These are phyloP conservation scores for Aleiodes testaceus DNA, from an alignment of 2,888 invertebrate species.

Conservation along the genomic window DNA sequence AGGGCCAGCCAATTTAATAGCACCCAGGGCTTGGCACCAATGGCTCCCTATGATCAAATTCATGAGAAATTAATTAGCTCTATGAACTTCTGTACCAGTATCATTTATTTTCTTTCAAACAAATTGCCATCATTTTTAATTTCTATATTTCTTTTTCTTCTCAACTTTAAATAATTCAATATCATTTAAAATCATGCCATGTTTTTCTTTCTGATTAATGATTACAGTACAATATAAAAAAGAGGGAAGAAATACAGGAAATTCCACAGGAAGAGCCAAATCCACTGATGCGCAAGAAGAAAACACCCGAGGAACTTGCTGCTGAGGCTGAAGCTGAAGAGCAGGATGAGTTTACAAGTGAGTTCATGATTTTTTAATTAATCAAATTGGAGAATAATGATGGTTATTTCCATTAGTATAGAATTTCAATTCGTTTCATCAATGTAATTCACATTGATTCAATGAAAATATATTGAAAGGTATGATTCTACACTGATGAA, in stretches of 20 bases:
- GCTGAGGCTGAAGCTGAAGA: conserved; percentile 96
- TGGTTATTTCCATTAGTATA: conserved; percentile 1
- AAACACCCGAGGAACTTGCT: conserved; percentile 97
- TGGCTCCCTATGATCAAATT: conserved; percentile 20
- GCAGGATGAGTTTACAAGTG: conserved; percentile 97
- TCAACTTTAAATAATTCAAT: background rate
- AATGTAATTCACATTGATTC: too few species aligned
- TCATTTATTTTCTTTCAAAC: background rate
- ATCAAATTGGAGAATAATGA: background rate
- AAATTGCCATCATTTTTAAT: background rate
- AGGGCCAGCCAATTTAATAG: conserved; percentile 5
- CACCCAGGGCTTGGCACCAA: conserved; percentile 14
- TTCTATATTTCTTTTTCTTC: background rate
- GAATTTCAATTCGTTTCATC: background rate
- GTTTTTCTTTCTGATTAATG: conserved; percentile 48
- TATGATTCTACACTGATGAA: conserved; percentile 28
- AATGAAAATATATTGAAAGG: conserved; percentile 38
- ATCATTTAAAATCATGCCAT: too few species aligned
- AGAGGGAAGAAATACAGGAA: conserved; percentile 94
- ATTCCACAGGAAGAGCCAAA: conserved; percentile 91
- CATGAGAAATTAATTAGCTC: conserved; percentile 18
- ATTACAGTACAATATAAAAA: conserved; percentile 97
- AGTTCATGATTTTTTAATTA: conserved; percentile 70
- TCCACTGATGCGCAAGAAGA: conserved; percentile 98
- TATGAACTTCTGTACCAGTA: background rate